Conservation (phyloP, 2,113 vertebrate genomes). For the Sakesphorus luctuosus region DNA sequence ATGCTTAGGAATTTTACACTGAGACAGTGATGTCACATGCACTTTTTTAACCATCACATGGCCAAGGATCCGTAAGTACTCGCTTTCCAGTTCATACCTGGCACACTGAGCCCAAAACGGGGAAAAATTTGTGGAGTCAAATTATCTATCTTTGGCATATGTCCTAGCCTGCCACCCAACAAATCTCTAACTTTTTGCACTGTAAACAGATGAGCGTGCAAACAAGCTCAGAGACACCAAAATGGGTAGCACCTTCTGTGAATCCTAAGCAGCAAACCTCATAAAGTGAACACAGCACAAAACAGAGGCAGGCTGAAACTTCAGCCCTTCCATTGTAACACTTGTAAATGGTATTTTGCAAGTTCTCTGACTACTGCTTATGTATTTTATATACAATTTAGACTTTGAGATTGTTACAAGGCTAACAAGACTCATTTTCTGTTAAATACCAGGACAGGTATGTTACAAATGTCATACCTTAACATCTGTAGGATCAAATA, state of each 20-base stretch:
- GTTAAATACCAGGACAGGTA: not conserved
- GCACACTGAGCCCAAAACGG: not conserved
- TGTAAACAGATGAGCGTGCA: not conserved
- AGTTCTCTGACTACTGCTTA: not conserved
- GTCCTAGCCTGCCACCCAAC: not conserved
- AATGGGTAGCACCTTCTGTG: not conserved
- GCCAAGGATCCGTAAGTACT: not conserved
- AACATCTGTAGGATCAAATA: not conserved
- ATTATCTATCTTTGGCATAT: not conserved
- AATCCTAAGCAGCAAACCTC: not conserved
- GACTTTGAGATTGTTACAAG: not conserved
- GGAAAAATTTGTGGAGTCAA: not conserved
- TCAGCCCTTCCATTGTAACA: not conserved
- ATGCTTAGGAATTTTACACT: not conserved
- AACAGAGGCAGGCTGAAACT: not conserved
- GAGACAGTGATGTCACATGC: not conserved
- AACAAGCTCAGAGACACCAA: not conserved
- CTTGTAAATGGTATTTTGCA: not conserved
- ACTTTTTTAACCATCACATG: not conserved
- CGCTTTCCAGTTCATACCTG: not conserved
- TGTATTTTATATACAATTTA: not conserved
- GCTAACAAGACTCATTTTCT: not conserved
- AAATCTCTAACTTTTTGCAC: not conserved
- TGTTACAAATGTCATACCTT: not conserved
- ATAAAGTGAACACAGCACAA: not conserved